Conservation (phyloP, 2,797 vertebrate species). For the Nasua narica region DNA sequence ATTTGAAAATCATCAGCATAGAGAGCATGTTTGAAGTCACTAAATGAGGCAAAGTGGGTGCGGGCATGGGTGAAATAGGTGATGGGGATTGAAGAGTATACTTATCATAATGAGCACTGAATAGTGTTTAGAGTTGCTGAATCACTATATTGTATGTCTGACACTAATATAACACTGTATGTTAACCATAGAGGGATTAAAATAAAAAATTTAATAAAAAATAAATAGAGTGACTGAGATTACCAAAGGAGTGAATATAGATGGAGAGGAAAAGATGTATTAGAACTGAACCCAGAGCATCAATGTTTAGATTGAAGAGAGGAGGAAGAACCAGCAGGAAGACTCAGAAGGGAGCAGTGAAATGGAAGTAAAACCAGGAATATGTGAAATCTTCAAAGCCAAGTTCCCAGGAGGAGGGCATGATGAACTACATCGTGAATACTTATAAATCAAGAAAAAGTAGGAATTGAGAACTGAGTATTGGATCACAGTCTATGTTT, state of each 20-base stretch:
- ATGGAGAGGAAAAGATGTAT: neutral
- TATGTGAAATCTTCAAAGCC: neutral
- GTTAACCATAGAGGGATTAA: neutral
- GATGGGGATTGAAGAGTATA: neutral
- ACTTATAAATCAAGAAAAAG: neutral
- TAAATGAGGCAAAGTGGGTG: neutral
- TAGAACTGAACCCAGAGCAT: neutral
- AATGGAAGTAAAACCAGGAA: neutral
- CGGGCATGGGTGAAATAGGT: neutral
- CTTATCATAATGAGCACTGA: neutral
- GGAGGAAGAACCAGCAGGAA: neutral
- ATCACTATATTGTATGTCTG: neutral
- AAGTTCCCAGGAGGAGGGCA: neutral
- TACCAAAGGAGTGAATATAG: neutral
- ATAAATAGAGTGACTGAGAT: neutral
- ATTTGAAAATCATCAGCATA: neutral
- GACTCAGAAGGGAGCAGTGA: neutral
- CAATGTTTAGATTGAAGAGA: neutral
- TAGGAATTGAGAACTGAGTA: neutral
- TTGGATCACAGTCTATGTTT: neutral
- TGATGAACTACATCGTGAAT: neutral
- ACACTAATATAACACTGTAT: neutral
- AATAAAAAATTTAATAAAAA: neutral
- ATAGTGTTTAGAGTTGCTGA: neutral
- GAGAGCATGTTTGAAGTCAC: neutral